A percentile compares a stretch with the other conserved stretches of the same genome.
phyloP scores from a whole-genome alignment of 2,888 invertebrate genomes.

The Venustoraphidia nigricollis region DNA sequence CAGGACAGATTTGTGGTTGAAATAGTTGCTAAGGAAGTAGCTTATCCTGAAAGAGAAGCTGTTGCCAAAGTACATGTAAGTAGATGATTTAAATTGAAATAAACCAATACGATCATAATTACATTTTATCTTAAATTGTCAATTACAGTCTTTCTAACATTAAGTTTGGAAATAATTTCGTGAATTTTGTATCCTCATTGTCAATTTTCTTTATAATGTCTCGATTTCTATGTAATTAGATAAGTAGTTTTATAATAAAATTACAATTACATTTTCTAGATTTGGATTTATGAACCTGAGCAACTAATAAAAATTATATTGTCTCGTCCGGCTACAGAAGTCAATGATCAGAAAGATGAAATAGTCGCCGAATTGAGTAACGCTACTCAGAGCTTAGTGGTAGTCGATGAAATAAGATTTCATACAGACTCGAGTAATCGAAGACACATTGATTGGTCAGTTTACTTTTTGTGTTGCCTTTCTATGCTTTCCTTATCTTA shows the following conservation, averaged over 20 bases:
- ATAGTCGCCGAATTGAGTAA: conserved; percentile 57
- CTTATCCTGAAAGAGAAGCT: conserved; percentile 62
- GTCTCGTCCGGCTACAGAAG: conserved; percentile 65
- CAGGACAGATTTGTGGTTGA: conserved; percentile 76
- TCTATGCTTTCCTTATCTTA: background rate
- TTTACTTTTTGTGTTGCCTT: conserved; percentile 4
- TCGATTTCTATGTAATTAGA: background rate
- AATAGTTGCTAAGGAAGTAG: conserved; percentile 66
- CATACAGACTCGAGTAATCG: conserved; percentile 48
- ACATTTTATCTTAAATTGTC: background rate
- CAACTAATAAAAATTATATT: conserved; percentile 73
- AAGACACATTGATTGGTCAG: conserved; percentile 53
- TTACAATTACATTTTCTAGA: conserved; percentile 30
- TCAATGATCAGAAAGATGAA: conserved; percentile 51
- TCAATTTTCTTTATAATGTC: no score
- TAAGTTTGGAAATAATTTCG: background rate
- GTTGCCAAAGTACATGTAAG: conserved; percentile 64
- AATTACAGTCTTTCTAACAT: background rate
- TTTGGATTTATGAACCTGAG: conserved; percentile 80
- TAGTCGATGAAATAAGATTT: conserved; percentile 62
- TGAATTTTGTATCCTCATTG: no score
- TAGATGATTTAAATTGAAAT: conserved; percentile 11
- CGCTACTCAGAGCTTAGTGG: conserved; percentile 61
- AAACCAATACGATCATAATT: conserved; percentile 1
- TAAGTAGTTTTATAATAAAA: background rate